Conservation (phyloP, 2,113 vertebrate species). For the Neolamprologus tretocephalus region DNA sequence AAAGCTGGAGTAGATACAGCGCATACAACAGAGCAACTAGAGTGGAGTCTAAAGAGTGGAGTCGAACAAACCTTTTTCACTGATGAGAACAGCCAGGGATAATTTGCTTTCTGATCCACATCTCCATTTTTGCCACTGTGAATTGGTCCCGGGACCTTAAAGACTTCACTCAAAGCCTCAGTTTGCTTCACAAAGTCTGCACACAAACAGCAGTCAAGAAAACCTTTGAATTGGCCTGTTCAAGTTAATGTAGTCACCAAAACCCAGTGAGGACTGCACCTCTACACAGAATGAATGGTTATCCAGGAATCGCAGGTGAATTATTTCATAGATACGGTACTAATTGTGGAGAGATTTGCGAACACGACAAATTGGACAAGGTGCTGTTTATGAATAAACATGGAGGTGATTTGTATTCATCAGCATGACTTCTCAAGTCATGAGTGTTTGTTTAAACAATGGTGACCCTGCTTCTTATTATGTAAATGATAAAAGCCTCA, state of each 20-base stretch:
- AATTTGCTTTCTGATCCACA: not conserved
- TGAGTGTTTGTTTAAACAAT: not conserved
- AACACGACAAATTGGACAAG: not conserved
- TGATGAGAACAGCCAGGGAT: not conserved
- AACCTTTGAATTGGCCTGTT: not conserved
- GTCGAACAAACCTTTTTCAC: constrained; percentile 10
- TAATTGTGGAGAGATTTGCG: not conserved
- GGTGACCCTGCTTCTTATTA: not conserved
- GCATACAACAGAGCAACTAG: not conserved
- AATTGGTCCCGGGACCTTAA: constrained; percentile 21
- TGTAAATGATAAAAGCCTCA: not conserved
- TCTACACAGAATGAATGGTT: not conserved
- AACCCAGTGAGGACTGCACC: not conserved
- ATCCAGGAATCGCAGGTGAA: not conserved
- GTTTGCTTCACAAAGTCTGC: constrained; percentile 51
- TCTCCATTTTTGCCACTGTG: not conserved
- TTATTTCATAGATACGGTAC: not conserved
- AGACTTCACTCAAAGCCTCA: constrained; percentile 28
- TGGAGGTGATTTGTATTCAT: not conserved
- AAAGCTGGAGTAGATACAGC: not conserved
- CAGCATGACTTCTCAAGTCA: not conserved
- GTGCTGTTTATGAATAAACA: not conserved
- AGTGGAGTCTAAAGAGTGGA: not conserved
- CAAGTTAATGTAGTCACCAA: not conserved
- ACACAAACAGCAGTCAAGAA: not conserved